These are phyloP conservation scores for Drosophila longiperda DNA, from an alignment of 2,888 invertebrate genomes.

Conservation along the genomic window DNA sequence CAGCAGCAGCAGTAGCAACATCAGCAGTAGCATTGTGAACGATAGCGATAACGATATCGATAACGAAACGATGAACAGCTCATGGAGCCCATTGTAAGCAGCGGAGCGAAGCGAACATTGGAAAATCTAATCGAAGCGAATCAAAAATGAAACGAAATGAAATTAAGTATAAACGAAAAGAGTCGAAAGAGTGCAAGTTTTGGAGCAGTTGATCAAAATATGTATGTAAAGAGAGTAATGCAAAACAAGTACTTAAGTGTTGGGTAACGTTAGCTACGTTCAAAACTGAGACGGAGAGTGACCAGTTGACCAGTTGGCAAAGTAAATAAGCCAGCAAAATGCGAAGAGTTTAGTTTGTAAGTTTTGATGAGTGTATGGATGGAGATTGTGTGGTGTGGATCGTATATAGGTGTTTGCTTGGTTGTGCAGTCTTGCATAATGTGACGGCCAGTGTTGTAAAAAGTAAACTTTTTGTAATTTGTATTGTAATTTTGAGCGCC, in stretches of 20 bases:
- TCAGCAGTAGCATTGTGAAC: conserved; percentile 9
- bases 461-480: conserved; percentile 70
- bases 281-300: conserved; percentile 23
- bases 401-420: conserved; percentile 32
- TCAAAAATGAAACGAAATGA: conserved; percentile 19
- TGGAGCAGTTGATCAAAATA: conserved; percentile 84
- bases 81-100: conserved; percentile 63
- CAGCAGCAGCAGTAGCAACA: conserved; percentile 39
- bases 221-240: conserved; percentile 72
- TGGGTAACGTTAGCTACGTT: conserved; percentile 54
- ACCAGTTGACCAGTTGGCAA: conserved; percentile 8
- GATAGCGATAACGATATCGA: conserved; percentile 20
- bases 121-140: conserved; percentile 44
- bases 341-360: conserved; percentile 39
- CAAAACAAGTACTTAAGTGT: conserved; percentile 53
- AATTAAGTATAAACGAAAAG: conserved; percentile 11
- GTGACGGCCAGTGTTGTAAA: conserved; percentile 63
- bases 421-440: conserved; percentile 49
- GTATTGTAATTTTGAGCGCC: conserved; percentile 79
- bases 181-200: conserved; percentile 60
- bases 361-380: conserved; percentile 42
- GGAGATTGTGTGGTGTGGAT: conserved; percentile 23
- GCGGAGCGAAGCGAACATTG: conserved; percentile 78
- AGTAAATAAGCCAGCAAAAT: conserved; percentile 11
- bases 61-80: conserved; percentile 41